Conservation (phyloP, 35 echinoderm and acorn worm species). For the Heliocidaris tuberculata region DNA sequence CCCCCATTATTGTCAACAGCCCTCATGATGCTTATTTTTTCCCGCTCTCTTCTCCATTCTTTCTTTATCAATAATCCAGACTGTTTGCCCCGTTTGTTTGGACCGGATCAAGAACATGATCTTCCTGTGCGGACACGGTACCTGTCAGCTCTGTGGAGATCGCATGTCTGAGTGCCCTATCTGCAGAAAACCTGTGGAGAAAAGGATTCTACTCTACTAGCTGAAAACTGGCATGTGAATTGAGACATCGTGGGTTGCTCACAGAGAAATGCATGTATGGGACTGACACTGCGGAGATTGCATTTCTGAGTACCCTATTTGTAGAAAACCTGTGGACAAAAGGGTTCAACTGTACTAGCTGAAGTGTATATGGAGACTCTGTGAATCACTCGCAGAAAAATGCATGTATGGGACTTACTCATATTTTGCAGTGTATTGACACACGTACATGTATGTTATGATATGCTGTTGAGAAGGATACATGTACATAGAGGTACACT, state of each 20-base stretch:
- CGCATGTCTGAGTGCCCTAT: slow-evolving; percentile 99
- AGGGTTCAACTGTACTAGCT: slow-evolving; percentile 78
- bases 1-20: not conserved
- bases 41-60: not conserved
- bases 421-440: not conserved
- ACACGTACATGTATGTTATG: not conserved
- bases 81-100: slow-evolving; percentile 92
- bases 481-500: not conserved
- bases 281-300: slow-evolving; percentile 53
- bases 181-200: slow-evolving; percentile 94
- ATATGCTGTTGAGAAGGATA: not conserved
- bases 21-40: not conserved
- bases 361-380: too few species aligned
- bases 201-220: slow-evolving; percentile 88
- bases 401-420: not conserved
- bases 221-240: not conserved
- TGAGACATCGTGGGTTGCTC: not conserved
- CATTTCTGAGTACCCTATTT: slow-evolving; percentile 96
- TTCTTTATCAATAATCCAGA: slow-evolving; percentile 63
- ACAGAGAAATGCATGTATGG: too few species aligned
- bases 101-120: slow-evolving; percentile 99
- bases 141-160: slow-evolving; percentile 96
- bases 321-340: slow-evolving; percentile 90
- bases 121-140: slow-evolving; percentile 94
- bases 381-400: not conserved